Evolutionary conservation across 2,888 invertebrate genomes (phyloP).

Genomic region (Amphipoea oculea): DNA sequence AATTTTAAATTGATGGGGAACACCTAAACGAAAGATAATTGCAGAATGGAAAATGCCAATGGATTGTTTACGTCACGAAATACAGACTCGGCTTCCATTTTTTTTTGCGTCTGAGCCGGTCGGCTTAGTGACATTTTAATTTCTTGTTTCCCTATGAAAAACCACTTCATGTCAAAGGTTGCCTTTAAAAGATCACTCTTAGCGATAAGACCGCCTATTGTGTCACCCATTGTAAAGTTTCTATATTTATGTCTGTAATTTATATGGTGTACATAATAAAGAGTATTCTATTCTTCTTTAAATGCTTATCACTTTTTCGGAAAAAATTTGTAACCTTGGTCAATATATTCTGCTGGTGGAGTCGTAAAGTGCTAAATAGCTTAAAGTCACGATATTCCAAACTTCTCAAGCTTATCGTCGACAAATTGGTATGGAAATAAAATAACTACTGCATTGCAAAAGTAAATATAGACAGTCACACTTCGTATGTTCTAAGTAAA

Average conservation of each 20-base stretch:
- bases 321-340: too few relatives aligned
- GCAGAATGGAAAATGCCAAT: slow-evolving; percentile 4
- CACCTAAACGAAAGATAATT: not conserved
- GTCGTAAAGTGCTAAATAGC: not conserved
- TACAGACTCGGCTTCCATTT: not conserved
- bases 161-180: too few relatives aligned
- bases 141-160: not conserved
- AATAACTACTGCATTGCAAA: slow-evolving; percentile 11
- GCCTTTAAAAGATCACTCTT: too few relatives aligned
- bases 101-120: not conserved
- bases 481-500: slow-evolving; percentile 21
- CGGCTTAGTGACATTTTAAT: not conserved
- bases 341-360: not conserved
- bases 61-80: not conserved
- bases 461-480: not conserved
- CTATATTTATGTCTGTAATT: too few relatives aligned
- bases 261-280: too few relatives aligned
- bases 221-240: too few relatives aligned
- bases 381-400: not conserved
- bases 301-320: not conserved
- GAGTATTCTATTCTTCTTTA: too few relatives aligned
- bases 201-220: too few relatives aligned
- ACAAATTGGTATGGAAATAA: not conserved
- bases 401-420: too few relatives aligned
- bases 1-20: not conserved